Base-by-base conservation (phyloP, 2,113 vertebrate genomes). In the Anguilla rostrata region DNA sequence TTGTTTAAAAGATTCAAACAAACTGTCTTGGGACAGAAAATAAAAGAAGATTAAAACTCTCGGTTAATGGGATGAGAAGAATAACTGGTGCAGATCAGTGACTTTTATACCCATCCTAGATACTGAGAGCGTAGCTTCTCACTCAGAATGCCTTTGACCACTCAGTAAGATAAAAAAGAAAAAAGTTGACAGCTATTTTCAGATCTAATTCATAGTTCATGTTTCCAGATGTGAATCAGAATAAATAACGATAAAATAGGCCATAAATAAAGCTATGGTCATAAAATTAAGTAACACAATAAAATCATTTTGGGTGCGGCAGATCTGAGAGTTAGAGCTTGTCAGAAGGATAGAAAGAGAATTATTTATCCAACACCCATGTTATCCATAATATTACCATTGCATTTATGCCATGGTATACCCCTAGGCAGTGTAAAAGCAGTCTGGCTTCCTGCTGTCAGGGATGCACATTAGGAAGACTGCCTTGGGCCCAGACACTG, bases 401-500 rank as follows among this genome's bases (percentile, higher is more conserved):
- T 66, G 81, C 39, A 63, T 86, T 63, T 81, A 86, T 43, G 18
- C 39, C 49, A 12, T 41, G 60, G 49, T 43, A 29, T 63, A 26
- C 29, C 85, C 53, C 26, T 39, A 63, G 78, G 85, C 53, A 57
- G 49, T 83, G 53, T 83, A 40, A 83, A 39, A 49, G 78, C 78
- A 3, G 78, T 81, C 53, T 86, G 85, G 60, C 80, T 86, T 41
- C 78, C 43, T 66, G 46, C 83, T 63, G 63, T 86, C 75, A 86
- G 49, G 66, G 78, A 84, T 66, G 41, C n/a, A 75, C 40, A 84
- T 84, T 82, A 83, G 11, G 83, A n/a, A 29, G 5, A 39, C 81
- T 82, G 41, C 56, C 88, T 87, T 75, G 88, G 83, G 78, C 86
- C 82, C 85, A 86, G 85, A 88, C 87, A 83, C 79, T 81, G 89